Conservation (phyloP, 2,113 vertebrate species). For the Donacobius atricapilla region DNA sequence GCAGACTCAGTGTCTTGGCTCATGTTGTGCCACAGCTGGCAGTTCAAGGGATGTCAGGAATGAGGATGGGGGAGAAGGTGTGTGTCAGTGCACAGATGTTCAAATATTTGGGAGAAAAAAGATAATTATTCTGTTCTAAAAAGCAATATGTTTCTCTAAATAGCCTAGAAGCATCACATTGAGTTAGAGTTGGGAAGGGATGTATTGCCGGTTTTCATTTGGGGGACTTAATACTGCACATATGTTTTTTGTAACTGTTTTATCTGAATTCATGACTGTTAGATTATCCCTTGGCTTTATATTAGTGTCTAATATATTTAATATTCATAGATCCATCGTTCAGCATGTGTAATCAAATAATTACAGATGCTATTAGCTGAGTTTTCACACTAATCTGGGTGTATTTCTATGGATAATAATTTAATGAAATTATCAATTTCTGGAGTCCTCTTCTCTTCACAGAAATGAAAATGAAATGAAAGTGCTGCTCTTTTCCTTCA, state of each 20-base stretch:
- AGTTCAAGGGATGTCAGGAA: not conserved
- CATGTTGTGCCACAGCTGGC: not conserved
- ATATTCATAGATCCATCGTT: not conserved
- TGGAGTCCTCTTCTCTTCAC: not conserved
- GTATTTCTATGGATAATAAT: constrained; percentile 2
- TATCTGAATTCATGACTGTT: not conserved
- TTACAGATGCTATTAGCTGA: constrained; percentile 12
- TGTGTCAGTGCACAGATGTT: not conserved
- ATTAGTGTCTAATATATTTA: not conserved
- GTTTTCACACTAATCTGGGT: not conserved
- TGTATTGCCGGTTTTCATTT: not conserved
- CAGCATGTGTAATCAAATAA: constrained; percentile 19
- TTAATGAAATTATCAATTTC: constrained; percentile 13
- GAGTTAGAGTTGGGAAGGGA: not conserved
- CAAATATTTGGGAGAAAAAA: not conserved
- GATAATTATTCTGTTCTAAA: not conserved
- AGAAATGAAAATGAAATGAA: not conserved
- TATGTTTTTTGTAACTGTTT: not conserved
- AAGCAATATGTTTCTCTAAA: not conserved
- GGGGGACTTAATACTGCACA: not conserved
- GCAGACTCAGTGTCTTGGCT: not conserved
- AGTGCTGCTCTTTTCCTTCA: not conserved
- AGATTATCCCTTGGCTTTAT: not conserved
- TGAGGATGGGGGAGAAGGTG: not conserved
- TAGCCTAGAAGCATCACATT: not conserved